Base-by-base conservation (phyloP, 2,113 vertebrate species). In the Tricholaema leucomelas region DNA sequence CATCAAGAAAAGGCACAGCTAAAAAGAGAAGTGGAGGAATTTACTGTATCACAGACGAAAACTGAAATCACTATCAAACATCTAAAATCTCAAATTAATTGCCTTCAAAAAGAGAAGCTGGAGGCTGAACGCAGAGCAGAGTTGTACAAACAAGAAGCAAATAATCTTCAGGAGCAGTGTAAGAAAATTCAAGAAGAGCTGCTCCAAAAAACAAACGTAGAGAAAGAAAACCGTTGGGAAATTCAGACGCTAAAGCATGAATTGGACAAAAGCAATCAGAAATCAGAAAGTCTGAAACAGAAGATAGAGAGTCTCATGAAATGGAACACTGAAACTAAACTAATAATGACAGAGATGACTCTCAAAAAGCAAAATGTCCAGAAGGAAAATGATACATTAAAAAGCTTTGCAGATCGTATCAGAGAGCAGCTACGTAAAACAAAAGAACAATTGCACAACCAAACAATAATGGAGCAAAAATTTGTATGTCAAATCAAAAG, bases 371-470 rank as follows among this genome's bases (percentile, higher is more conserved):
- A 98, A 83, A 98, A 97, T 94, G 98, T 99, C 91, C 98, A 99
- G 93, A 98, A 98, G 86, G 98, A 99, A 95, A 98, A 98, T 12
- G 97, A 98, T 75, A 97, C 98, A 6, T 97, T 98, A 74, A 98
- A 98, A 96, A 94, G 96, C 52, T 98, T 99, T 85, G 98, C 97
- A 17, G 99, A 99, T 58, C 96, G 98, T 70, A 98, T 98, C 76
- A 99, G 98, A 96, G 98, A 98, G 56, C 98, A 99, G 65, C 91
- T 99, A 21, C 98, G 94, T 75, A 97, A 98, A 64, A 97, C 99
- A 67, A 99, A 98, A 52, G 99, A 99, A 48, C 98, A 99, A 40
- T 93, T 99, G 72, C 97, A 98, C 59, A 99, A 98, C 73, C 99
- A 98, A 96, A 98, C 98, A 16, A 98, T 98, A 96, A 97, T 85